Evolutionary conservation across 2,113 vertebrate species (phyloP), one percentile per base, ranked within the genome.

Genomic region (Rattus rattus): DNA sequence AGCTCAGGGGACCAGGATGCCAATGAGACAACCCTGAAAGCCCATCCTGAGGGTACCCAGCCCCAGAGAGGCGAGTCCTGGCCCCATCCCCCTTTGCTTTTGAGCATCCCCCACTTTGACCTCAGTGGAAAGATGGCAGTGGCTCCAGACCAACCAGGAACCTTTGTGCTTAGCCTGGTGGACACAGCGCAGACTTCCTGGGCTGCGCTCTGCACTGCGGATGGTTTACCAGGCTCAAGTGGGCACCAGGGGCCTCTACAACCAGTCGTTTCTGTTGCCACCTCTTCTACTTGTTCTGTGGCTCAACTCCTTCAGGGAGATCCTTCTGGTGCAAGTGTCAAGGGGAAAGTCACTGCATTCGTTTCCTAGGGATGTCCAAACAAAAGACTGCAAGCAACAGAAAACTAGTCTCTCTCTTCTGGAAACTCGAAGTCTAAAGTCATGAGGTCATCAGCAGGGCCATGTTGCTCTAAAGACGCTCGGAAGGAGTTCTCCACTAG

Each of bases 1-100:
- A 97, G 85, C 88, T 97, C 91, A 94, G 67, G 76, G 92, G 85
- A 75, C 72, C 54, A 61, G 30, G 73, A 33, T 94, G 94, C 73
- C 94, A n/a, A 22, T 0, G 20, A 69, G 69, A 70, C 7, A 43
- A 88, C 36, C 33, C 80, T 77, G 65, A 22, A 43, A 91, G 19
- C 43, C 52, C 56, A 28, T 39, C 81, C 59, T 86, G 84, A 73
- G 63, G 73, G 36, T 2, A 20, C 7, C 1, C 1, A 39, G 84
- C 43, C 47, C 56, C 47, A 30, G 39, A 36, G 59, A 59, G n/a
- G 59, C 22, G 47, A 56, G 54, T 61, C n/a, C 10, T 2, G n/a
- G 54, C 49, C 73, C 63, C 83, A 63, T 17, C 43, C 33, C 54
- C 54, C 20, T 12, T 83, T 59, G 26, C 17, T 16, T 33, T 28